A percentile compares a stretch with the other conserved stretches of the same genome.
Conservation (phyloP, 2,113 vertebrate species). For the Tringa solitaria region DNA sequence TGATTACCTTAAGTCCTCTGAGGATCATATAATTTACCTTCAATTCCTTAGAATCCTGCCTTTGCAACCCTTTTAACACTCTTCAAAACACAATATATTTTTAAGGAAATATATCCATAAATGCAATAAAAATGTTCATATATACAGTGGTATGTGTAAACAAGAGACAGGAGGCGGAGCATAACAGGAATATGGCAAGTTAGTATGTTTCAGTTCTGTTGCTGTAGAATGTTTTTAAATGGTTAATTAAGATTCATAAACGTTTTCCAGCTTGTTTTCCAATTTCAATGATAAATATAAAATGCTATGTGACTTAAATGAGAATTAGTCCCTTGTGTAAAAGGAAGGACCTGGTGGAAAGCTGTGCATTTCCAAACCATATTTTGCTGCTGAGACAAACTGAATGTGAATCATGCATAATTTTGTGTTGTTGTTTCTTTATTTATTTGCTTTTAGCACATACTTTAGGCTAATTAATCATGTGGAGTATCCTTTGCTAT, state of each 20-base stretch:
- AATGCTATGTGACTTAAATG: constrained; percentile 29
- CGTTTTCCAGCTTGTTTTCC: constrained; percentile 49
- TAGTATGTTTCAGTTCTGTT: background rate
- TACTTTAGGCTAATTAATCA: constrained; percentile 55
- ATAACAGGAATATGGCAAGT: background rate
- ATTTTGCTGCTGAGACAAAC: constrained; percentile 24
- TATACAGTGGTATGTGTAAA: background rate
- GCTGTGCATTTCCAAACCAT: constrained; percentile 28
- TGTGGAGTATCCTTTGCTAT: background rate
- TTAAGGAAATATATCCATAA: background rate
- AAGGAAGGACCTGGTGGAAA: constrained; percentile 39
- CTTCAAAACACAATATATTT: background rate
- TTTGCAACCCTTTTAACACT: background rate
- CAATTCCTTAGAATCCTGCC: background rate
- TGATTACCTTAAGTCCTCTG: background rate
- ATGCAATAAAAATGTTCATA: background rate
- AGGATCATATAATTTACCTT: background rate
- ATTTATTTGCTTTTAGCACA: constrained; percentile 62
- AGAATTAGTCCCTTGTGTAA: constrained; percentile 41
- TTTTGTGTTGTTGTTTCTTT: constrained; percentile 23
- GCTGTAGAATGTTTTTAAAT: constrained; percentile 23
- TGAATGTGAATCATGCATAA: constrained; percentile 49
- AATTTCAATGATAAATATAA: constrained; percentile 55
- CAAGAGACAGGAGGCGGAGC: fast-evolving
- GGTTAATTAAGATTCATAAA: constrained; percentile 62